These are phyloP conservation scores for Drosophila nasuta DNA, from an alignment of 1,140 invertebrate species.

Conservation along the genomic window DNA sequence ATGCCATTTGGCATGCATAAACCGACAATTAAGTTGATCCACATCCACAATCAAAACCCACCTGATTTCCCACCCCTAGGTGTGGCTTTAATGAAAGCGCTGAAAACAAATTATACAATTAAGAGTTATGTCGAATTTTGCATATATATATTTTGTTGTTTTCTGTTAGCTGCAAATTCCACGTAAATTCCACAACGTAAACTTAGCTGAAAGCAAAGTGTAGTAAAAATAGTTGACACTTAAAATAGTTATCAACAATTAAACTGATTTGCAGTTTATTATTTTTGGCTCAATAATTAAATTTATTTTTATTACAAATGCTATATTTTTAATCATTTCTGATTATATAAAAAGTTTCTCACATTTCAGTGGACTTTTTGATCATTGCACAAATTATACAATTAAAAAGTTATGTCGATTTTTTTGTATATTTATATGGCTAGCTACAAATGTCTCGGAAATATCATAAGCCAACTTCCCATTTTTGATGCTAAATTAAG, in stretches of 20 bases:
- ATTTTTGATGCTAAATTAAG: too few species aligned
- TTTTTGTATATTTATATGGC: too few species aligned
- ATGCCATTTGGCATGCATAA: constrained; percentile 5
- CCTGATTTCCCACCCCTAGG: neutral
- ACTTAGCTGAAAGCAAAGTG: neutral
- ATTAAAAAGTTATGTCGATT: too few species aligned
- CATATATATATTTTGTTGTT: neutral
- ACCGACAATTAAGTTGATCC: neutral
- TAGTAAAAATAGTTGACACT: neutral
- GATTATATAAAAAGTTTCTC: too few species aligned
- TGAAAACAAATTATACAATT: neutral
- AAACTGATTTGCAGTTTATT: too few species aligned
- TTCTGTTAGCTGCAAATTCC: neutral
- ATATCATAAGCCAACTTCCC: too few species aligned
- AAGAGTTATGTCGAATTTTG: neutral
- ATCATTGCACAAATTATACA: too few species aligned
- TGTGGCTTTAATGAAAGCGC: neutral
- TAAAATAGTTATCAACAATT: neutral
- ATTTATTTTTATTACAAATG: too few species aligned
- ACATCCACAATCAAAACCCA: constrained; percentile 13
- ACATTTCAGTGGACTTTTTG: too few species aligned
- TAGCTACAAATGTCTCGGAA: too few species aligned
- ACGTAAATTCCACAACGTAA: neutral
- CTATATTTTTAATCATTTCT: too few species aligned
- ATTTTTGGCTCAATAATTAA: too few species aligned